These are phyloP conservation scores for Serripes groenlandicus DNA, from an alignment of 2,888 invertebrate species.

Conservation along the genomic window DNA sequence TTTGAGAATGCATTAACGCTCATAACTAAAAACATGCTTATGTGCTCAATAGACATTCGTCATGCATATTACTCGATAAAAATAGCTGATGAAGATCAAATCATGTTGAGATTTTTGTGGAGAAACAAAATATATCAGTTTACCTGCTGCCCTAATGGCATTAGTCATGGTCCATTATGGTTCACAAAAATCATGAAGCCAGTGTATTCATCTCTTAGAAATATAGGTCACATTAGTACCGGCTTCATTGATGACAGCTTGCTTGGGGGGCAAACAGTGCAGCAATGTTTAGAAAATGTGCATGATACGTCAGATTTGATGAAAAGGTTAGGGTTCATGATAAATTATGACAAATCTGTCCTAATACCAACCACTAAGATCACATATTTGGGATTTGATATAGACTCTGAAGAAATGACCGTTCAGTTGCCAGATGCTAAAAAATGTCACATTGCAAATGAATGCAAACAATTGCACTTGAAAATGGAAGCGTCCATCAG, in stretches of 20 bases:
- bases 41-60: slow-evolving; percentile 49
- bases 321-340: slow-evolving; percentile 29
- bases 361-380: slow-evolving; percentile 37
- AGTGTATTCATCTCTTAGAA: slow-evolving; percentile 52
- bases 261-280: slow-evolving; percentile 15
- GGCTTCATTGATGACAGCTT: slow-evolving; percentile 65
- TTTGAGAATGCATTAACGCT: slow-evolving; percentile 32
- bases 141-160: slow-evolving; percentile 47
- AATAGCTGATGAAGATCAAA: slow-evolving; percentile 30
- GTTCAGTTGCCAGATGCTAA: slow-evolving; percentile 47
- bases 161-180: slow-evolving; percentile 45
- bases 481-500: slow-evolving; percentile 22
- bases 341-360: slow-evolving; percentile 50
- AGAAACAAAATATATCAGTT: slow-evolving; percentile 52
- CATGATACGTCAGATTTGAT: slow-evolving; percentile 27
- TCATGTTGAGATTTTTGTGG: slow-evolving; percentile 48
- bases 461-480: slow-evolving; percentile 6
- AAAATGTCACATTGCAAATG: slow-evolving; percentile 22
- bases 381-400: slow-evolving; percentile 35
- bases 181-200: slow-evolving; percentile 68
- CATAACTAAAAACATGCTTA: slow-evolving; percentile 17
- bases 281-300: slow-evolving; percentile 32
- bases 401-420: slow-evolving; percentile 55
- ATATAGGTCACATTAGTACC: slow-evolving; percentile 33
- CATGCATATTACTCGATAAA: slow-evolving; percentile 56